Base-by-base conservation (phyloP, 2,888 invertebrate genomes). In the Harpagoxenus sublaevis region DNA sequence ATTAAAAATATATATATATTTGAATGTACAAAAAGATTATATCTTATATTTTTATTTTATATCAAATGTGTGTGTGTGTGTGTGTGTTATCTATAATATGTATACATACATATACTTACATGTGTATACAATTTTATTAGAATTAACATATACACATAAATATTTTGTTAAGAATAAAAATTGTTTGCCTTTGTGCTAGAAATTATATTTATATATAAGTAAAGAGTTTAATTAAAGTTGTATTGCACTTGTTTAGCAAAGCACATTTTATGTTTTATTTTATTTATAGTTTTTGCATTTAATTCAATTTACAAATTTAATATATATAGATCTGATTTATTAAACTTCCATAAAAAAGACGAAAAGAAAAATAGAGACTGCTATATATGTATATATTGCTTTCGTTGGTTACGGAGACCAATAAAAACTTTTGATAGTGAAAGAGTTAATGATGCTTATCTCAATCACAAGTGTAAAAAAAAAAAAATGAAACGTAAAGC, bases 391-490 rank as follows among this genome's bases (percentile, higher is more conserved):
- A 23, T 9, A 12, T 23, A 23, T 53, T 39, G 15, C 28, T 39
- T 63, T 23, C 10, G 6, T 63, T 63, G n/a, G 2, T 75, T 35
- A 18, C 3, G 28, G 10, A 0, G 9, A 75, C 6, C 35, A 77
- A 77, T 51, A 5, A 51, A 75, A 77, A 51, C 35, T 63, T 63
- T 6, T 31, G 51, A 35, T 39, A 23, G 8, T 23, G n/a, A n/a
- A 53, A 51, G n/a, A 18, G 18, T 63, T 63, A 63, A 75, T 51
- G 75, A 53, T 51, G 78, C 42, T 65, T 53, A 28, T 77, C 42
- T 55, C 31, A 31, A 55, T 68, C 31, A 42, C 65, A 42, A 77
- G 23, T 65, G 28, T 31, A 53, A 28, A n/a, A n/a, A 42, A 68
- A 57, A 35, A 42, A 53, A 42, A 53, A 51, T 28, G 55, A 53